These are phyloP conservation scores for Drosophila neutralis DNA, from an alignment of 2,888 invertebrate species.

Conservation along the genomic window DNA sequence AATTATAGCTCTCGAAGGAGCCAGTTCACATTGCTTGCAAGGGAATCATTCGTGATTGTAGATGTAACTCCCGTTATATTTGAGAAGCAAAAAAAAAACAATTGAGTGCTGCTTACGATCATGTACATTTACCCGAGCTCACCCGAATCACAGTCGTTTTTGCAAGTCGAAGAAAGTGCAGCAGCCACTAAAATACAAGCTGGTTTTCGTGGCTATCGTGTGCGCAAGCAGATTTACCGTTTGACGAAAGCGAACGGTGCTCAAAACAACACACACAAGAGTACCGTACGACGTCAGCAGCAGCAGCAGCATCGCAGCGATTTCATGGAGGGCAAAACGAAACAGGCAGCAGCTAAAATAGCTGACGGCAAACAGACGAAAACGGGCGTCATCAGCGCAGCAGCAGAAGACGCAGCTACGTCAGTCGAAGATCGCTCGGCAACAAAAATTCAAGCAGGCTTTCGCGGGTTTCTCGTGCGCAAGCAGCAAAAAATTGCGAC, in stretches of 20 bases:
- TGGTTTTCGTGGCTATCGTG: constrained; percentile 86
- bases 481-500: constrained; percentile 83
- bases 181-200: constrained; percentile 87
- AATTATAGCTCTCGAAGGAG: constrained; percentile 67
- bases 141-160: constrained; percentile 80
- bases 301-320: constrained; percentile 23
- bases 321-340: constrained; percentile 51
- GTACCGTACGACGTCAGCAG: constrained; percentile 52
- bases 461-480: constrained; percentile 83
- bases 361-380: constrained; percentile 25
- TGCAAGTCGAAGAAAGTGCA: constrained; percentile 84
- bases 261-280: constrained; percentile 31
- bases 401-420: constrained; percentile 31
- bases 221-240: constrained; percentile 85
- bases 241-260: constrained; percentile 39
- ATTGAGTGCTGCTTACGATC: constrained; percentile 50
- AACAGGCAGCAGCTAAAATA: constrained; percentile 3
- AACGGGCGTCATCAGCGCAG: neutral
- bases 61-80: constrained; percentile 29
- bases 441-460: constrained; percentile 84
- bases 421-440: constrained; percentile 82
- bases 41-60: constrained; percentile 20
- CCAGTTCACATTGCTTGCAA: constrained; percentile 45
- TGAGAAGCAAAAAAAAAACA: constrained; percentile 6
- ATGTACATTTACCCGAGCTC: constrained; percentile 85